These are phyloP conservation scores for Leucoraja ocellata DNA, from an alignment of 2,797 vertebrate genomes.

Conservation along the genomic window DNA sequence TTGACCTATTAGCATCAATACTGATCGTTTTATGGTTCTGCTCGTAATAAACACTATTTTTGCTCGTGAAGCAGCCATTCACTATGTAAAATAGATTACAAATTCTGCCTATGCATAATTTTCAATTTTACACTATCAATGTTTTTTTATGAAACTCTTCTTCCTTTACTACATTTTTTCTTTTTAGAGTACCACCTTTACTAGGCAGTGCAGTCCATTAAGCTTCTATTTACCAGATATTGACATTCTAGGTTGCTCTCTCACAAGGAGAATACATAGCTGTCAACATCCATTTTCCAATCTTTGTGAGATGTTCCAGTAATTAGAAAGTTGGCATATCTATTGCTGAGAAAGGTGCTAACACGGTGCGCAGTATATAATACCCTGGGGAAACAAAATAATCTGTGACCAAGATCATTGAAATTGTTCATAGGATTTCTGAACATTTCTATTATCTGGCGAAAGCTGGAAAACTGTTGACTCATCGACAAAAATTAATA, in stretches of 20 bases:
- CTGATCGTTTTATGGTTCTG: neutral
- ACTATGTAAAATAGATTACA: too few relatives aligned
- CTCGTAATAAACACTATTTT: neutral
- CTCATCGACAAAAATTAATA: constrained; percentile 14
- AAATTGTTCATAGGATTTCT: constrained; percentile 32
- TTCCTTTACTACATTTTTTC: neutral
- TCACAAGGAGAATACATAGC: constrained; percentile 31
- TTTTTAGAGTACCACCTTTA: neutral
- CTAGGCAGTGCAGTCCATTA: constrained; percentile 19
- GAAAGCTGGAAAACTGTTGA: constrained; percentile 20
- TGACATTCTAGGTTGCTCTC: constrained; percentile 29
- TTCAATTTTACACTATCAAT: neutral
- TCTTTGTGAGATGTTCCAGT: constrained; percentile 24
- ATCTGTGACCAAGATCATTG: constrained; percentile 31
- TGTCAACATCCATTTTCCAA: constrained; percentile 37
- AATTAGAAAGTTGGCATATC: constrained; percentile 35
- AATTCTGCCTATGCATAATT: neutral
- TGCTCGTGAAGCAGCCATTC: neutral
- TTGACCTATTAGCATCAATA: neutral
- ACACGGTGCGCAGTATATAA: neutral
- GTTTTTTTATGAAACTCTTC: neutral
- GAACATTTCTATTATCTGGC: constrained; percentile 1
- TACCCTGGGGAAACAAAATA: constrained; percentile 30
- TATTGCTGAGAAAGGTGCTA: constrained; percentile 26
- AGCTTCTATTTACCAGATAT: constrained; percentile 26